These are phyloP conservation scores for Penaeus japonicus DNA, from an alignment of 1,140 invertebrate species.

Conservation along the genomic window DNA sequence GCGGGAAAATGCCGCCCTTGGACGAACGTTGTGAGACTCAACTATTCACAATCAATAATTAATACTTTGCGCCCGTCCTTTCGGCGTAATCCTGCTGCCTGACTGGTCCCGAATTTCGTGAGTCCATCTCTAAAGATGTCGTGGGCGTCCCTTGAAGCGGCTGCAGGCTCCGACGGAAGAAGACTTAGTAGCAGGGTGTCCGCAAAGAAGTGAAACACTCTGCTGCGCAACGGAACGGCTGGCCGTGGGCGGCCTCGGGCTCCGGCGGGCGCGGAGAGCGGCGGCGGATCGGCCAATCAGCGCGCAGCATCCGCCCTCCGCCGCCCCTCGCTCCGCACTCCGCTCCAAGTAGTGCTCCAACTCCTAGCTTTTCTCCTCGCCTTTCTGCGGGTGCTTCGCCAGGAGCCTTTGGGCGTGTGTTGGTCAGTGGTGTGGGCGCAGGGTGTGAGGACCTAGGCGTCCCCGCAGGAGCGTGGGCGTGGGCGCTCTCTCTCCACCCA, in stretches of 20 bases:
- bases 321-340: conserved; percentile 23
- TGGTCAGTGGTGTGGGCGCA: too few relatives aligned
- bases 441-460: not conserved
- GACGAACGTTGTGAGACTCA: conserved; percentile 12
- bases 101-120: too few relatives aligned
- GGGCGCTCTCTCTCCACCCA: not conserved
- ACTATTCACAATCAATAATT: not conserved
- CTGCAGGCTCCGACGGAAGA: too few relatives aligned
- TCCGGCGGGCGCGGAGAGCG: not conserved
- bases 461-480: not conserved
- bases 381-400: not conserved
- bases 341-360: not conserved
- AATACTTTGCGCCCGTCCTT: too few relatives aligned
- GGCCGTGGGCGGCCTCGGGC: conserved; percentile 48
- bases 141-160: too few relatives aligned
- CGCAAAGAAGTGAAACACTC: conserved; percentile 17
- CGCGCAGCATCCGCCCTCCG: not conserved
- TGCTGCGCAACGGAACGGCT: not conserved
- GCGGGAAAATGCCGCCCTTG: conserved; percentile 48
- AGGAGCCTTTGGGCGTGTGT: too few relatives aligned
- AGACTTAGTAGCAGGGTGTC: too few relatives aligned
- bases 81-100: too few relatives aligned
- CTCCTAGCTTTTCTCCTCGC: conserved; percentile 9
- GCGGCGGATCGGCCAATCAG: conserved; percentile 34
- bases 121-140: too few relatives aligned